Conservation (phyloP, 2,797 vertebrate species). For the Eutrigla gurnardus region DNA sequence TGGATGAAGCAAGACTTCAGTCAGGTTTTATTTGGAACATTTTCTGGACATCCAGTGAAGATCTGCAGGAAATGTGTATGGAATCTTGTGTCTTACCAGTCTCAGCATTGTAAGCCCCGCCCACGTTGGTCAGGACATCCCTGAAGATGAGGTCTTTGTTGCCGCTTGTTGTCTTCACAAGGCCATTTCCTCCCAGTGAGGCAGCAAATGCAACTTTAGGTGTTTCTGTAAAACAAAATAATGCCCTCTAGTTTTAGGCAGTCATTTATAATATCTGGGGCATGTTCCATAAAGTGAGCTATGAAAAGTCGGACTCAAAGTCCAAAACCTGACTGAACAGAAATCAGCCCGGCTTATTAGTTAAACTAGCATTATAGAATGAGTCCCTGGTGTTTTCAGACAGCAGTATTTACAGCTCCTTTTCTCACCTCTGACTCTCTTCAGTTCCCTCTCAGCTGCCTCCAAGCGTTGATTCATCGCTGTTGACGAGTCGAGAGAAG, state of each 20-base stretch:
- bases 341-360: too few species aligned
- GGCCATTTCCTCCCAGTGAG: slow-evolving; percentile 66
- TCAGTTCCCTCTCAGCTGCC: not conserved
- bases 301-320: too few species aligned
- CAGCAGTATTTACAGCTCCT: too few species aligned
- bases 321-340: too few species aligned
- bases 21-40: too few species aligned
- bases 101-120: slow-evolving; percentile 58
- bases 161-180: slow-evolving; percentile 12
- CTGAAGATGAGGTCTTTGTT: slow-evolving; percentile 63
- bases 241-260: too few species aligned
- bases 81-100: slow-evolving; percentile 47
- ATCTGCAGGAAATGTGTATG: not conserved
- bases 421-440: not conserved
- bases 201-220: slow-evolving; percentile 71
- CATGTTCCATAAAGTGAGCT: too few species aligned
- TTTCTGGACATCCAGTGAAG: not conserved
- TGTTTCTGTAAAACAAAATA: slow-evolving; percentile 21
- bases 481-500: not conserved
- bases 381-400: too few species aligned
- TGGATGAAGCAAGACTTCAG: too few species aligned
- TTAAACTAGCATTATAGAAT: too few species aligned
- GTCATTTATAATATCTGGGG: too few species aligned
- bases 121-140: slow-evolving; percentile 71
- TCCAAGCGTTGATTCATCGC: not conserved